Conservation (phyloP, 2,113 vertebrate species). For the Salvelinus alpinus region DNA sequence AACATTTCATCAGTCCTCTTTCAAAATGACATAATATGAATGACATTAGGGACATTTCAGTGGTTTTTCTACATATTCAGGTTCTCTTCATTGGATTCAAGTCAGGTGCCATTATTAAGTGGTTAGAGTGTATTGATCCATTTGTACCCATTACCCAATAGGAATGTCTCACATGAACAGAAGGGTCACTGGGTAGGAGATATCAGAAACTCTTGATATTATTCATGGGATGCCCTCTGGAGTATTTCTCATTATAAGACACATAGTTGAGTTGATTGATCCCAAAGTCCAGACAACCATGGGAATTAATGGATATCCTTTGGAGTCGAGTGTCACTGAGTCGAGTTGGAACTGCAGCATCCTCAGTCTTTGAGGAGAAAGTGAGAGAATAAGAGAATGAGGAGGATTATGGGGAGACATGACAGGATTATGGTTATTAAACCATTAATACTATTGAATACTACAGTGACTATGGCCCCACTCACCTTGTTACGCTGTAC, state of each 20-base stretch:
- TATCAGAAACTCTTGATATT: slow-evolving; percentile 4
- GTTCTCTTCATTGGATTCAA: slow-evolving; percentile 7
- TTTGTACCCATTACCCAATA: neutral
- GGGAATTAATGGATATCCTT: neutral
- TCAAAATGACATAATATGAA: neutral
- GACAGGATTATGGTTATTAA: neutral
- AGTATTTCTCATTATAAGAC: slow-evolving; percentile 30
- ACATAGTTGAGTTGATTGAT: slow-evolving; percentile 19
- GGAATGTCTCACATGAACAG: neutral
- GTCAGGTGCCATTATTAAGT: slow-evolving; percentile 28
- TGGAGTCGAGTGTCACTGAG: neutral
- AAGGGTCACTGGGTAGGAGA: slow-evolving; percentile 1
- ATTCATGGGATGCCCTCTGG: slow-evolving; percentile 16
- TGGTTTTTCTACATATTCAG: slow-evolving; percentile 10
- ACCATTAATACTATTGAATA: neutral
- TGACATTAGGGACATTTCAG: slow-evolving; percentile 18
- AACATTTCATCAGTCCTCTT: too few relatives aligned
- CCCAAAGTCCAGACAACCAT: slow-evolving; percentile 18
- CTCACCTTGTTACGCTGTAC: neutral
- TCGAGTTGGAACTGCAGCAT: neutral
- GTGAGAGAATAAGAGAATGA: neutral
- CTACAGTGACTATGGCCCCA: neutral
- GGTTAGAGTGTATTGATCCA: slow-evolving; percentile 32
- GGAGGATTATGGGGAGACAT: too few relatives aligned
- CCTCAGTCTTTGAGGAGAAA: slow-evolving; percentile 18